Base-by-base conservation (phyloP, 2,888 invertebrate species). In the Pterostichus niger region DNA sequence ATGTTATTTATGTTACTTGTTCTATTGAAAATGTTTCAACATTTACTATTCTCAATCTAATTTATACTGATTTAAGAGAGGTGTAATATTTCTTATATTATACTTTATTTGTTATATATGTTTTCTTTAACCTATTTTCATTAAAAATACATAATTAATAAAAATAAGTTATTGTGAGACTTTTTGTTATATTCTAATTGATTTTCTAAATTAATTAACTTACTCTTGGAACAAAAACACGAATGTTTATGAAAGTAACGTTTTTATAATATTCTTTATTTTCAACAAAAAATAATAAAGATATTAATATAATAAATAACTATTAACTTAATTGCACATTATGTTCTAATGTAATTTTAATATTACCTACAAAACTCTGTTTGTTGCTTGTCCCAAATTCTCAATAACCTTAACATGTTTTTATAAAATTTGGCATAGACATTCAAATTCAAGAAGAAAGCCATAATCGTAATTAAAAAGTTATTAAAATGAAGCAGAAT, bases 371-470 rank as follows among this genome's bases (percentile, higher is more conserved):
- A 13, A 64, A 64, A 33, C 13, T 61, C 31, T 61, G 10, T 61
- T 13, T 40, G 35, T 64, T 64, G n/a, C 33, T 64, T 64, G 64
- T 64, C 35, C 35, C 35, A 64, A 33, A 61, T 61, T 13, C 6
- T 11, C 31, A 35, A n/a, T 64, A 64, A 64, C 35, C 13, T 13
- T 64, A 35, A 9, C 11, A 13, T 35, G 35, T 35, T 64, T 64
- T 33, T 52, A 31, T 11, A 33, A n/a, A 52, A 56, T 40, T 77
- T 76, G 76, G 54, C 54, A 76, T 76, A 73, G 73, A 73, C 73
- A 73, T 73, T 73, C 73, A 73, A 44, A 49, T 15, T 40, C 46
- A n/a, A 71, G n/a, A 71, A 71, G 71, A 71, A 71, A 71, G 71
- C 46, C 15, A 17, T 71, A 46, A 46, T 71, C 33, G 64, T 64